These are phyloP conservation scores for Merodon equestris DNA, from an alignment of 2,888 invertebrate species.

Conservation along the genomic window DNA sequence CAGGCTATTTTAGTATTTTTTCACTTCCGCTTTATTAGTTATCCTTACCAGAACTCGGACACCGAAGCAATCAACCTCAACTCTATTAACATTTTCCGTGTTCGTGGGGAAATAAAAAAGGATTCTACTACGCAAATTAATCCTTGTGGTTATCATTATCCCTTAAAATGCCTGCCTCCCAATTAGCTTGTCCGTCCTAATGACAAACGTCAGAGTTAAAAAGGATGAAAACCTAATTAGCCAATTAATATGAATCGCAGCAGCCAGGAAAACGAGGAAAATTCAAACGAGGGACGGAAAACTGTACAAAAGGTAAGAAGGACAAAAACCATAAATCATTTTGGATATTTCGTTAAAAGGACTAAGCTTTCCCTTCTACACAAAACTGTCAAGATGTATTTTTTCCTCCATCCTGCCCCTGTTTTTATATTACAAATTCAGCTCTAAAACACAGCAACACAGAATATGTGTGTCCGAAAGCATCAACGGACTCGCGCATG, in stretches of 20 bases:
- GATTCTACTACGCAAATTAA: constrained; percentile 11
- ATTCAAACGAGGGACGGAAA: too few relatives aligned
- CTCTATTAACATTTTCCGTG: too few relatives aligned
- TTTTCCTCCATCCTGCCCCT: too few relatives aligned
- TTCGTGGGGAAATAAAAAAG: too few relatives aligned
- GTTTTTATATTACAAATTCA: constrained; percentile 23
- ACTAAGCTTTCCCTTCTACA: constrained; percentile 40
- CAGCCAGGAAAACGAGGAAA: background rate
- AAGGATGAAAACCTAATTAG: constrained; percentile 49
- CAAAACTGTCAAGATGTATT: constrained; percentile 50
- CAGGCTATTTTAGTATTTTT: too few relatives aligned
- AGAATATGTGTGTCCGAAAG: constrained; percentile 25
- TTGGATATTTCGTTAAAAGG: constrained; percentile 59
- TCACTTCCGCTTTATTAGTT: too few relatives aligned
- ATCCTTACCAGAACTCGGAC: too few relatives aligned
- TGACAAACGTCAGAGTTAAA: constrained; percentile 31
- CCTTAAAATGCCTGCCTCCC: background rate
- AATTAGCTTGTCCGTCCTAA: constrained; percentile 21
- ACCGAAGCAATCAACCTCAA: too few relatives aligned
- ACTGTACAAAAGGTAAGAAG: constrained; percentile 11
- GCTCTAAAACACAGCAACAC: constrained; percentile 50
- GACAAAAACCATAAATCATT: constrained; percentile 50
- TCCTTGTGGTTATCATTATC: constrained; percentile 14
- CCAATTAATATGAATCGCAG: constrained; percentile 61
- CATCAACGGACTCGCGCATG: constrained; percentile 1